A percentile compares a stretch with the other conserved stretches of the same genome.
Evolutionary conservation across 2,888 invertebrate genomes (phyloP).

Genomic region (Drosophila maculinotata): DNA sequence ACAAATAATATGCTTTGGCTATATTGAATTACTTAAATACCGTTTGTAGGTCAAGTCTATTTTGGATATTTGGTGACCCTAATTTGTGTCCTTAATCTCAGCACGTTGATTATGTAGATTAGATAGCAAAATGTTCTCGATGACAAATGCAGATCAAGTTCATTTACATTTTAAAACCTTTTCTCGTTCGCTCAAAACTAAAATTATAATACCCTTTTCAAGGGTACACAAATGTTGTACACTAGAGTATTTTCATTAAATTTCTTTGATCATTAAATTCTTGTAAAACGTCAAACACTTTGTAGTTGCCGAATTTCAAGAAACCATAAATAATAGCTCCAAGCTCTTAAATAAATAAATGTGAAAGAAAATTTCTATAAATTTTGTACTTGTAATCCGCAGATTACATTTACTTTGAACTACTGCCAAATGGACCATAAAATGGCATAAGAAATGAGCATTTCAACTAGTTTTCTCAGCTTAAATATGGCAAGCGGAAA

Average conservation of each 20-base stretch:
- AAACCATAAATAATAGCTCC: neutral
- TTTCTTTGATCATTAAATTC: neutral
- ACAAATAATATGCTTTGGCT: no score
- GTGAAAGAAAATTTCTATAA: slow-evolving; percentile 9
- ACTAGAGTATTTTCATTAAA: no score
- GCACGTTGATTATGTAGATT: no score
- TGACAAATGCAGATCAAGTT: no score
- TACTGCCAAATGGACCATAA: slow-evolving; percentile 30
- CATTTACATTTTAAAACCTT: no score
- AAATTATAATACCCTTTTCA: no score
- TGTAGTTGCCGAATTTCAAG: neutral
- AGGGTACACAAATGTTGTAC: neutral
- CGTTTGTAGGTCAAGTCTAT: no score
- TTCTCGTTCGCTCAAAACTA: no score
- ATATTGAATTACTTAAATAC: no score
- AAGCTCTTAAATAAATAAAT: slow-evolving; percentile 10
- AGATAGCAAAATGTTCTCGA: no score
- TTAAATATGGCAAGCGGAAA: slow-evolving; percentile 4
- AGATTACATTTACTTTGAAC: slow-evolving; percentile 11
- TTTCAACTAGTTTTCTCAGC: slow-evolving; percentile 9
- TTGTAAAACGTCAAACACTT: neutral
- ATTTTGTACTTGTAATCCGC: slow-evolving; percentile 24
- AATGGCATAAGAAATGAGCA: slow-evolving; percentile 18
- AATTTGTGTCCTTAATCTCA: no score
- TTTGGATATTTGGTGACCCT: no score